Base-by-base conservation (phyloP, 1,140 invertebrate species). In the Hycleus cichorii region DNA sequence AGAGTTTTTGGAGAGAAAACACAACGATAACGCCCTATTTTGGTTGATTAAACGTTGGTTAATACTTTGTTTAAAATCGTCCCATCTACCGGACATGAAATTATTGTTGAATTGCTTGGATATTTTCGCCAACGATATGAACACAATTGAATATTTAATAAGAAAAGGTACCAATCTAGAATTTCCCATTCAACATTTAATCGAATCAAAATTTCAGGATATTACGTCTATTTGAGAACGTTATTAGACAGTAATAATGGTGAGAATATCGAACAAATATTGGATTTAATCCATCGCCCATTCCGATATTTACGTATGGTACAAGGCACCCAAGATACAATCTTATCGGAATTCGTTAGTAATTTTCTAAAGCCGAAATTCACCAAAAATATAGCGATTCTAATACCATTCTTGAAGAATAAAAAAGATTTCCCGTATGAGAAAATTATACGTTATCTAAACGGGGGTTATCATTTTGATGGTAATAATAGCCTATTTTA, bases 231-330 rank as follows among this genome's bases (percentile, higher is more conserved):
- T 64, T 70, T 95, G 58, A 78, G 85, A 58, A 74, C 77, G 47
- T 66, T 94, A 32, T 66, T 95, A 49, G 86, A 91, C 65, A 70
- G 78, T 43, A 84, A 48, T 26, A 48, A 52, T 40, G 40, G 50
- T 2, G 51, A 57, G 4, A 18, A 54, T 5, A 80, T 88, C 27
- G 83, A 83, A 52, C 87, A 85, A 60, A 74, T 94, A 7, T 76
- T 92, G 50, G 83, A 88, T 58, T 80, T 95, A 57, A 82, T 94
- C 44, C 78, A 86, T 59, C 80, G 85, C 61, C 91, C 92, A 0
- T 71, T 95, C 43, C 72, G 75, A 60, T 75, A 83, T 59, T 75
- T 68, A 49, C 49, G 59, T 25, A 48, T 65, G 4, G 53, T 53
- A 2, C 59, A 63, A 4, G 52, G 57, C 43, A 58, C 55, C 3